phyloP scores from a whole-genome alignment of 2,113 vertebrate genomes.

The Archilochus colubris region DNA sequence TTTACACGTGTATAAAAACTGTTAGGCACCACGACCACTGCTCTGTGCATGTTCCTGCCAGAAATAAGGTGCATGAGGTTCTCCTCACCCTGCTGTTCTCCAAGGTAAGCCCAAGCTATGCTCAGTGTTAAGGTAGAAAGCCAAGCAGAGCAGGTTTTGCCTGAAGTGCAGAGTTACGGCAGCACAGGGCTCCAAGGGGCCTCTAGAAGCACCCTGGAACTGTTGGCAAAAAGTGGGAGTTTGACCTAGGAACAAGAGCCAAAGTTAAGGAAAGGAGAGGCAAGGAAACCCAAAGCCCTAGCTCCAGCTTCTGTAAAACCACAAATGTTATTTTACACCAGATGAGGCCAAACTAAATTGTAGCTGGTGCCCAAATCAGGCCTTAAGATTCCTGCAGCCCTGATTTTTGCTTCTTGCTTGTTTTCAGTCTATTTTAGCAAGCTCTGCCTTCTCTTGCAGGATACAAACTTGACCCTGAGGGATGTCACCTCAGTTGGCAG shows the following conservation, averaged over 20 bases:
- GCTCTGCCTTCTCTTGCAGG: neutral
- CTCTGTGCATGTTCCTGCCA: neutral
- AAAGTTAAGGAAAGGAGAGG: neutral
- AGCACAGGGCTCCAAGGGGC: fast-evolving
- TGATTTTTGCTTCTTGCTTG: neutral
- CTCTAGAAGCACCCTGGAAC: neutral
- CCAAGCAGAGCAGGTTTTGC: neutral
- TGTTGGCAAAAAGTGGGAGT: neutral
- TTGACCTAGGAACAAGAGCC: neutral
- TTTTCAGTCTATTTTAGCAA: neutral
- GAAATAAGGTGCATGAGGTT: neutral
- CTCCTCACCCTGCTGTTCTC: neutral
- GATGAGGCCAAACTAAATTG: neutral
- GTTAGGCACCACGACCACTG: neutral
- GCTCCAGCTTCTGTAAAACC: neutral
- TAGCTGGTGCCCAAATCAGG: neutral
- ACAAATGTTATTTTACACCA: neutral
- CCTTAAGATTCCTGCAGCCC: neutral
- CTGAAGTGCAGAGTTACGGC: neutral
- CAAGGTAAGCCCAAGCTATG: neutral
- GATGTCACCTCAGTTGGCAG: neutral
- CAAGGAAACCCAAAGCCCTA: neutral
- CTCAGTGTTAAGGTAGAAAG: fast-evolving
- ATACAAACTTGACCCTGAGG: fast-evolving
- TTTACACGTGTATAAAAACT: neutral